Evolutionary conservation across 2,797 vertebrate genomes (phyloP).

Genomic region (Loriculus beryllinus): DNA sequence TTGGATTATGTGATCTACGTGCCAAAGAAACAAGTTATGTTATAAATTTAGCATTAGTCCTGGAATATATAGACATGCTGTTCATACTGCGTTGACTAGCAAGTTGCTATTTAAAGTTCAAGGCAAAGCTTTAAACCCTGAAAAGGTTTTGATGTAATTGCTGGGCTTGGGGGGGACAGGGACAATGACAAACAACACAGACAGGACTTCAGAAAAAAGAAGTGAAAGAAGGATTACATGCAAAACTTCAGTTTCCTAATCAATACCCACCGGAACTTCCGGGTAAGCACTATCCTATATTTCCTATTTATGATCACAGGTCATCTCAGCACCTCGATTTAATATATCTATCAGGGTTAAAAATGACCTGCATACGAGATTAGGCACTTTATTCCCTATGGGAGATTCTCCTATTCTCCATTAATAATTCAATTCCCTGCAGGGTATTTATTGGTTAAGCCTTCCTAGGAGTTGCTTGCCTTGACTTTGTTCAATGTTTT

Average conservation of each 20-base stretch:
- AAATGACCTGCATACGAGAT: background rate
- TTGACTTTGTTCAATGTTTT: conserved; percentile 34
- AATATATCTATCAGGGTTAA: background rate
- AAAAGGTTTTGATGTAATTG: background rate
- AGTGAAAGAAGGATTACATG: background rate
- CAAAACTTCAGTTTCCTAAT: background rate
- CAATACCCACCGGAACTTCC: background rate
- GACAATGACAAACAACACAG: rapidly evolving
- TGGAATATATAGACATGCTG: background rate
- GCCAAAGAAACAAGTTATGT: background rate
- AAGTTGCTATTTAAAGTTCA: conserved; percentile 24
- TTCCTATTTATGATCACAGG: background rate
- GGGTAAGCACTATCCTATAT: background rate
- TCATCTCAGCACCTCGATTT: background rate
- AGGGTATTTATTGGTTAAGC: background rate
- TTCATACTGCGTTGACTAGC: background rate
- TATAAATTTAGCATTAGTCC: background rate
- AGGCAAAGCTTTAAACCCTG: conserved; percentile 8
- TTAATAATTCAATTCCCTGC: background rate
- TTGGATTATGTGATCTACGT: background rate
- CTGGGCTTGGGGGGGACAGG: rapidly evolving
- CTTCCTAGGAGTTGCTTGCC: background rate
- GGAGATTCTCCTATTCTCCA: background rate
- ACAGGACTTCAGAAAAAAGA: background rate
- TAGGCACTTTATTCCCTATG: background rate